Evolutionary conservation across 92 coral and sea anemone genomes (phyloP), one percentile per base, ranked within the genome.

Genomic region (Heliopora coerulea): DNA sequence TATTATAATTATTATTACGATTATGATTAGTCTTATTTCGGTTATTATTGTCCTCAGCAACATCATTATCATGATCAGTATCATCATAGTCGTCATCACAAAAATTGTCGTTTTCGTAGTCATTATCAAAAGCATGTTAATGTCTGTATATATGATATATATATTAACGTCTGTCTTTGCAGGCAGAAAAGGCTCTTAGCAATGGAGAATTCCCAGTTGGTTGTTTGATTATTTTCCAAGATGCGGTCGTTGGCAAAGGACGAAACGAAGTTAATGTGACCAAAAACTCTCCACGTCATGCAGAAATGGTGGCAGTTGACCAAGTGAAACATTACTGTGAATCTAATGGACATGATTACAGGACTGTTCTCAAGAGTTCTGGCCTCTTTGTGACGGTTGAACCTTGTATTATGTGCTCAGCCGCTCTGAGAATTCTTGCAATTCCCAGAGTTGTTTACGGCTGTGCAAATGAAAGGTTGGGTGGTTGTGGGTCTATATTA

Each of bases 361-460:
- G 78, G 14, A 86, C 76, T 44, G 96, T 93, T 34, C 52, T 93
- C 32, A 40, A 30, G 12, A 48, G 79, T 0, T 83, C 91, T 46
- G 42, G 82, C 8, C 85, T 93, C 7, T 90, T 84, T 63, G 98
- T 93, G 41, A 90, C 96, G 19, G 98, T 93, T 1, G 98, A 93
- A 50, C 98, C 98, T 12, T 93, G 98, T 40, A 93, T 93, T 59
- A 93, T 93, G 98, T 93, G 98, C 59, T 79, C 95, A 32, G 96
- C 95, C 7, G 98, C 98, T 5, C 50, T 93, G 65, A 80, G 95
- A 65, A 79, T 80, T 65, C 67, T 90, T 8, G 44, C 62, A 24
- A 67, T 93, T 59, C 86, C 85, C 5, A 90, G 84, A 80, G 87
- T 90, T 39, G 96, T 90, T 0, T 93, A 80, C 81, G 98, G 98